Conservation (phyloP, 2,113 vertebrate genomes). For the Epinephelus moara region DNA sequence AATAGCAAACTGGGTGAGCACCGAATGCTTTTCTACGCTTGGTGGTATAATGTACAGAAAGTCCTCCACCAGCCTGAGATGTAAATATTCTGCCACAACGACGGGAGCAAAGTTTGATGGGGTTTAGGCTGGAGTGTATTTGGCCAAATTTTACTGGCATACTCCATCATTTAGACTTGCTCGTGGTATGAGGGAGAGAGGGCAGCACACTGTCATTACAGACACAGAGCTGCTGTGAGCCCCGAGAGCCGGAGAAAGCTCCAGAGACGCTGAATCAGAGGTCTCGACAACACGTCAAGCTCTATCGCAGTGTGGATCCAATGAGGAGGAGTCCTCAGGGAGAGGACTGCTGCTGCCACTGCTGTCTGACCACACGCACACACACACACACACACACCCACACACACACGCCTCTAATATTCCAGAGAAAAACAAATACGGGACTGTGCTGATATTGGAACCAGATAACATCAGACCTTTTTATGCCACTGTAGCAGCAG, state of each 20-base stretch:
- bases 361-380: conserved; percentile 1
- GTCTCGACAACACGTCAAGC: conserved; percentile 40
- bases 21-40: not conserved
- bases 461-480: not conserved
- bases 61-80: not conserved
- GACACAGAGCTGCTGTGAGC: conserved; percentile 34
- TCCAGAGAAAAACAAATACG: not conserved
- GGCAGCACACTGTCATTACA: not conserved
- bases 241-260: not conserved
- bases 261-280: conserved; percentile 39
- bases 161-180: conserved; percentile 16
- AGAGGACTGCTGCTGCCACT: conserved; percentile 34
- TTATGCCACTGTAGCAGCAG: not conserved
- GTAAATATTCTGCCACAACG: not conserved
- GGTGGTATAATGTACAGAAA: not conserved
- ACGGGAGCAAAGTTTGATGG: not conserved
- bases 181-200: not conserved
- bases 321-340: conserved; percentile 44
- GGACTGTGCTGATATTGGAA: not conserved
- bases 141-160: not conserved
- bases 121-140: not conserved
- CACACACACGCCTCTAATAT: not conserved
- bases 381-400: conserved; percentile 7
- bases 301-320: conserved; percentile 14
- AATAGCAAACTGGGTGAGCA: conserved; percentile 41